Evolutionary conservation across 2,797 vertebrate genomes (phyloP), one percentile per base, ranked within the genome.

Genomic region (Alca torda): DNA sequence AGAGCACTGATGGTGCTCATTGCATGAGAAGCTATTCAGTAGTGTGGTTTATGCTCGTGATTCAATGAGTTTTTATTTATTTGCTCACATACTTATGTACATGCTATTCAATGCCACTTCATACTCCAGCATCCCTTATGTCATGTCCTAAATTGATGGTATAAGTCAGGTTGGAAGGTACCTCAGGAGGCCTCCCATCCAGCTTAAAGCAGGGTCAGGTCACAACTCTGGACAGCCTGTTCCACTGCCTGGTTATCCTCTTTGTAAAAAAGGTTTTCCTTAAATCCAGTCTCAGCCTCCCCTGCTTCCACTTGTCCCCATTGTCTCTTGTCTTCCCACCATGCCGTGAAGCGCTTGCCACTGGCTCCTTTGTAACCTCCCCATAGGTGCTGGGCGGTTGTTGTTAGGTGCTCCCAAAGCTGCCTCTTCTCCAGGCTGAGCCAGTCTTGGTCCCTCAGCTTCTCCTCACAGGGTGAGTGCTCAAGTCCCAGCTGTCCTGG

Each of bases 361-460:
- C 12, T 56, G 35, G 3, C 3, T 54, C 15, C 77, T 72, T 75
- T 1, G 2, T 37, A 60, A 64, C 14, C 11, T 50, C 3, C 12
- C 11, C 2, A 8, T 1, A 57, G 11, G 2, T n/a, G 5, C 11
- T 61, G 30, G 3, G 4, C 2, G 3, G 3, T 2, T 60, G 16
- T 33, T 74, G 19, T 41, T 48, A 35, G 21, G 2, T 57, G 18
- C 14, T 82, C n/a, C 21, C 4, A 9, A 87, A 85, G 9, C 4
- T 54, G 12, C 19, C 19, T 51, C 18, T 54, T 85, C 19, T 76
- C 13, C 37, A 69, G 11, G 10, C 31, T 83, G 24, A 84, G 18
- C 8, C 31, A 60, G 19, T 37, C 23, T 56, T 82, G 14, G 11
- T 85, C 17, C 51, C 43, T 70, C 46, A 75, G 14, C 6, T 89